Base-by-base conservation (phyloP, 2,797 vertebrate genomes). In the Gallinago nigripennis region DNA sequence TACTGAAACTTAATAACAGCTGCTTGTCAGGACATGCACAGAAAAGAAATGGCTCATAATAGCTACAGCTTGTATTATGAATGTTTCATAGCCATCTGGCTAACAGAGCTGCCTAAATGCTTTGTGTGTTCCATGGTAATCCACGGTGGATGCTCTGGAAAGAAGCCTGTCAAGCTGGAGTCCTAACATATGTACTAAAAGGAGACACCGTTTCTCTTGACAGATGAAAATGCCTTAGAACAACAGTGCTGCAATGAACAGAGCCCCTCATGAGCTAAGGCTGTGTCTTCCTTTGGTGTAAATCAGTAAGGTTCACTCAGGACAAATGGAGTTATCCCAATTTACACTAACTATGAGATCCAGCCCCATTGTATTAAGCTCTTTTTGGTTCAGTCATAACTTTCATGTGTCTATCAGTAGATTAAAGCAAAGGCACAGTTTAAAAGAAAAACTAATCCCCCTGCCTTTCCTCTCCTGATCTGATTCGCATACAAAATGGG, bases 401-500 rank as follows among this genome's bases (percentile, higher is more conserved):
- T 82, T 80, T 82, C 64, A 39, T 18, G 63, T 82, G 92, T 91
- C 94, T 94, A 96, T 96, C 91, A 91, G 86, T 60, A 77, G 92
- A 70, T 95, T 94, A 96, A 95, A 97, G 96, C 90, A 96, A 97
- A 97, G 88, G 88, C 58, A 73, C 16, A 51, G 72, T 96, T 93
- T 31, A 3, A 85, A 95, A 95, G 64, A 90, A 96, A 97, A 97
- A 94, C 96, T 70, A 97, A 94, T 82, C 53, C 48, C 90, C 95
- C 94, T 96, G 96, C 95, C 66, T 97, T 97, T 96, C 95, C 96
- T 94, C 93, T 90, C 96, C 89, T 96, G 88, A 97, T 95, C 94
- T 72, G 85, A 97, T 96, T 96, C 96, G 78, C 94, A 96, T 96
- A 97, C 95, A 97, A 97, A 97, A 97, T 97, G 97, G 96, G 90